Evolutionary conservation across 1,140 invertebrate genomes (phyloP), one percentile per base, ranked within the genome.

Genomic region (Tetragnatha versicolor): DNA sequence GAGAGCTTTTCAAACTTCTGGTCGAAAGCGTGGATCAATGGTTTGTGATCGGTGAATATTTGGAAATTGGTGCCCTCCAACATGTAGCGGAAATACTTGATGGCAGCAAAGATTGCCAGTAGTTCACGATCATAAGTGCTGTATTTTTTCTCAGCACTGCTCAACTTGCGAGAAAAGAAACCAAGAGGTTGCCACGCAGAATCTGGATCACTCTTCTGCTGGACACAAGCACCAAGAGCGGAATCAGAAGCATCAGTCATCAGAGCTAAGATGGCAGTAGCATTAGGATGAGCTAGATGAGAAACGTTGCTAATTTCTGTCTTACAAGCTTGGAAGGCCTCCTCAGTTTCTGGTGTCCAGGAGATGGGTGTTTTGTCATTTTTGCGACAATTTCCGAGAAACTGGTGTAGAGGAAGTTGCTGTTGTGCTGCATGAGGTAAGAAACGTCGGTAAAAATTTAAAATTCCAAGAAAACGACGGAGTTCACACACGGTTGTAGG

Each of bases 251-350:
- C 81, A 37, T 82, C 82, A 2, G 70, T 51, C 29, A 55, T 47
- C 14, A 83, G 17, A 39, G 47, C 33, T n/a, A 79, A 2, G 17
- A 22, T 20, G 3, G 81, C 77, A n/a, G 6, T 47, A 1, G 39
- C 7, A 42, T 42, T 42, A 7, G 39, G 39, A 42, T 42, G 39
- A 42, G 39, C 39, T 9, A 42, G 39, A 42, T 42, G 7, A 37
- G 80, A 25, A 25, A 81, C 33, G 7, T 39, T 51, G 7, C 81
- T 81, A 9, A 87, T 58, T 9, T 42, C 79, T 27, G 81, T 22
- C 80, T 88, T 88, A 76, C 84, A 85, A 7, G 81, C 29, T 4
- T 82, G 68, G 79, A 88, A 88, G 0, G 86, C 84, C 75, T 60
- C 2, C 7, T 82, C 39, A 3, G 84, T 47, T 20, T 79, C 81